Conservation (phyloP, 2,888 invertebrate genomes). For the Patella caerulea region DNA sequence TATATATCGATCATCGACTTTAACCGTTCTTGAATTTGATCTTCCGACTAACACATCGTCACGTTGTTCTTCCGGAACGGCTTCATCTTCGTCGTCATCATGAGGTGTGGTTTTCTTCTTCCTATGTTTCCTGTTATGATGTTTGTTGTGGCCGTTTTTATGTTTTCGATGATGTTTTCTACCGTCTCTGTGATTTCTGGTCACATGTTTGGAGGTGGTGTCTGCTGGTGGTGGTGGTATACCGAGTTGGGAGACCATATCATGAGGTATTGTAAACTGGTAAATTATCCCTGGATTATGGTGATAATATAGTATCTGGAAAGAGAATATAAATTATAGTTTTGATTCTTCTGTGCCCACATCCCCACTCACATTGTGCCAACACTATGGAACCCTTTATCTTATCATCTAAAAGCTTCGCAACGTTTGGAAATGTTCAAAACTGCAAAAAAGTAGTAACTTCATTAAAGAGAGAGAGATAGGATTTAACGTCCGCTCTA, state of each 20-base stretch:
- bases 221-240: neutral
- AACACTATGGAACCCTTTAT: no score
- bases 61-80: neutral
- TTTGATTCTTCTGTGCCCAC: no score
- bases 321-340: slow-evolving; percentile 6
- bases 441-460: no score
- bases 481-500: no score
- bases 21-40: neutral
- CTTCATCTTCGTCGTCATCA: neutral
- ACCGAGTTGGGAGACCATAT: slow-evolving; percentile 27
- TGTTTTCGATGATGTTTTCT: neutral
- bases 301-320: slow-evolving; percentile 85
- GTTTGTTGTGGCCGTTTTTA: neutral
- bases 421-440: no score
- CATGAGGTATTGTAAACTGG: slow-evolving; percentile 85
- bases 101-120: neutral
- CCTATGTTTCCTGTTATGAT: neutral
- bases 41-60: neutral
- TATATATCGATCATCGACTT: neutral
- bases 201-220: neutral
- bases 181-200: no score
- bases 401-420: no score
- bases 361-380: no score
- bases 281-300: slow-evolving; percentile 91
- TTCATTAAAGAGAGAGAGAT: no score